A percentile compares a stretch with the other conserved stretches of the same genome.
phyloP scores from a whole-genome alignment of 2,888 invertebrate genomes.

The Sicus ferrugineus region DNA sequence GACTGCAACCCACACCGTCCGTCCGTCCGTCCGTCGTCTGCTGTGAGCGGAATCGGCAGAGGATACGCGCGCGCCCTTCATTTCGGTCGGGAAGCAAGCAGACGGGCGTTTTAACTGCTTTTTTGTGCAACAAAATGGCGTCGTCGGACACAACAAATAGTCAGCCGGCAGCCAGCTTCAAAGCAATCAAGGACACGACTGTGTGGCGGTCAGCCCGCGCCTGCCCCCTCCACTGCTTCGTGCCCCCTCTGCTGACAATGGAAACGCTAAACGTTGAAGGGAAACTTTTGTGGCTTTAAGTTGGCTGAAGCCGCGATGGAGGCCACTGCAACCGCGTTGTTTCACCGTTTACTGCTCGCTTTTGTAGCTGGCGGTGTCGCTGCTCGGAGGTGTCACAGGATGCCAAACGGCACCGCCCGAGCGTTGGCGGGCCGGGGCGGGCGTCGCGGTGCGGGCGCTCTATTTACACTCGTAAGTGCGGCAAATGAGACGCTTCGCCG shows the following conservation, averaged over 20 bases:
- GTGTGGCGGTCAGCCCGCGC: too few species aligned
- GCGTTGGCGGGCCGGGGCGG: neutral
- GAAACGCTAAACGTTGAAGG: slow-evolving; percentile 18
- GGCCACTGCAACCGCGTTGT: neutral
- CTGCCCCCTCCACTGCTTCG: too few species aligned
- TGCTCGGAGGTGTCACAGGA: neutral
- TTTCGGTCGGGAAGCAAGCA: slow-evolving; percentile 5
- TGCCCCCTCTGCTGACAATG: neutral
- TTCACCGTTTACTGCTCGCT: neutral
- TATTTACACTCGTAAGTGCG: slow-evolving; percentile 5
- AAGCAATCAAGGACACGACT: slow-evolving; percentile 8
- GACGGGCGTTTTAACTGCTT: slow-evolving; percentile 14
- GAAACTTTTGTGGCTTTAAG: slow-evolving; percentile 14
- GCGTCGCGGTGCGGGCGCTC: neutral
- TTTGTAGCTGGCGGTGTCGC: too few species aligned
- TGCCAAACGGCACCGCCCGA: neutral
- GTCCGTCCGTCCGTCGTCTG: neutral
- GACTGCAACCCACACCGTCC: neutral
- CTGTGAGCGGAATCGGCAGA: too few species aligned
- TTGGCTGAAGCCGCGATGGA: slow-evolving; percentile 2
- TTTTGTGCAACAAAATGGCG: slow-evolving; percentile 30
- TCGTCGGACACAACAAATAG: slow-evolving; percentile 2
- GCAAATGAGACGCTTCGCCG: neutral
- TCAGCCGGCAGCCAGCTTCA: slow-evolving; percentile 1
- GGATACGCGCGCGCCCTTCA: neutral